Conservation (phyloP, 2,888 invertebrate genomes). For the Agrilus cyanescens region DNA sequence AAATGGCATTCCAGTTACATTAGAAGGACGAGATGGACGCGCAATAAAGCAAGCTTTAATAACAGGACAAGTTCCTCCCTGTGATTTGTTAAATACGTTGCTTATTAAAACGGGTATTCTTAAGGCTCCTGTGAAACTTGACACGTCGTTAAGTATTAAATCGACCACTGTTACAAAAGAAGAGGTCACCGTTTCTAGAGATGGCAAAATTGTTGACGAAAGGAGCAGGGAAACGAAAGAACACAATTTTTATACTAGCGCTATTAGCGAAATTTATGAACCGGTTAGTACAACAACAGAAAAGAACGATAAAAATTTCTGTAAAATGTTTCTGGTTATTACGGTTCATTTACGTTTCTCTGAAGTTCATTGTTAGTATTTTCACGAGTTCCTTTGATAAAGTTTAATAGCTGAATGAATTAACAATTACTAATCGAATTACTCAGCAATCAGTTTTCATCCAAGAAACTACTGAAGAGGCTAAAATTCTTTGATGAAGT, state of each 20-base stretch:
- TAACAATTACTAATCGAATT: too few species aligned
- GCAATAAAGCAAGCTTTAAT: conserved; percentile 57
- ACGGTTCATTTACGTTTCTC: too few species aligned
- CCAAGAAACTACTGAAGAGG: too few species aligned
- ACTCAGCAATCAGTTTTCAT: too few species aligned
- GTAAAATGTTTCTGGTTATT: background rate
- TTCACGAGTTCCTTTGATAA: too few species aligned
- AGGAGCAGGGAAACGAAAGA: conserved; percentile 57
- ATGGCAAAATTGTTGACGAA: conserved; percentile 58
- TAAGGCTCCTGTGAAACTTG: conserved; percentile 55
- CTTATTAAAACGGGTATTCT: conserved; percentile 53
- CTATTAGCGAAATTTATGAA: conserved; percentile 56
- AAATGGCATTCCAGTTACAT: conserved; percentile 55
- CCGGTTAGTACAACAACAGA: conserved; percentile 35
- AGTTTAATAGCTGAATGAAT: too few species aligned
- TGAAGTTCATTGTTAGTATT: too few species aligned
- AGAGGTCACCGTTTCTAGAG: conserved; percentile 54
- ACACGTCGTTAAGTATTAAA: conserved; percentile 59
- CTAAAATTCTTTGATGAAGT: too few species aligned
- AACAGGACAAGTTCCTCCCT: conserved; percentile 57
- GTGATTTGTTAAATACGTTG: conserved; percentile 57
- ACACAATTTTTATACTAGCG: conserved; percentile 55
- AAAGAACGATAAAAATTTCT: background rate
- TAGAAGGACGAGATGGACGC: conserved; percentile 55
- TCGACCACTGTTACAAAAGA: conserved; percentile 59